Evolutionary conservation across 2,113 vertebrate genomes (phyloP).

Genomic region (Synodontis membranacea): DNA sequence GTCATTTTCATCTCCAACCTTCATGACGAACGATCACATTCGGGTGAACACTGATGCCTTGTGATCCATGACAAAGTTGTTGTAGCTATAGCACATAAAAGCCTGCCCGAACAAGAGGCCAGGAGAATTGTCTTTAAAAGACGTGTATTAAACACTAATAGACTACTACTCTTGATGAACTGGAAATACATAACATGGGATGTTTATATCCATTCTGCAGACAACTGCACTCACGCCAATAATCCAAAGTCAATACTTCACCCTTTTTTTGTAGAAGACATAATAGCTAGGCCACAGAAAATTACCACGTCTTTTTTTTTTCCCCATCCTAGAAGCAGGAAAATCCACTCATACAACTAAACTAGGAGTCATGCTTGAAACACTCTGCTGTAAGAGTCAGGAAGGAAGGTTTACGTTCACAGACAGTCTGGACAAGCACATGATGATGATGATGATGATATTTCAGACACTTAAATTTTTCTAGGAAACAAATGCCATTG

Average conservation of each 20-base stretch:
- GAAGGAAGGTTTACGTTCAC: not conserved
- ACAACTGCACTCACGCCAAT: not conserved
- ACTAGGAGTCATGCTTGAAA: not conserved
- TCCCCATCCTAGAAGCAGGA: not conserved
- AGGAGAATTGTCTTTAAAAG: not conserved
- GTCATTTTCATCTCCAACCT: not conserved
- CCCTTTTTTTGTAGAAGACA: not conserved
- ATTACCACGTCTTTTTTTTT: not conserved
- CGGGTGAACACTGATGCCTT: not conserved
- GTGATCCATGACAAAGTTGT: not conserved
- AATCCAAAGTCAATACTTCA: not conserved
- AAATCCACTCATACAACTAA: not conserved
- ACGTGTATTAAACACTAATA: not conserved
- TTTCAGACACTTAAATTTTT: not conserved
- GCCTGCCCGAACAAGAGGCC: not conserved
- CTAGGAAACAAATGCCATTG: not conserved
- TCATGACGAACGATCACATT: not conserved
- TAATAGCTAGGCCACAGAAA: not conserved
- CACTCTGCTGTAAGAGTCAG: not conserved
- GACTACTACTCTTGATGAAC: not conserved
- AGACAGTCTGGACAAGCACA: slow-evolving; percentile 8
- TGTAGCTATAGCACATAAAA: not conserved
- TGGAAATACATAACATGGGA: not conserved
- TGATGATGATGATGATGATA: not conserved
- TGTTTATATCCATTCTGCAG: not conserved